Evolutionary conservation across 2,888 invertebrate species (phyloP).

Genomic region (Sthenelais limicola): DNA sequence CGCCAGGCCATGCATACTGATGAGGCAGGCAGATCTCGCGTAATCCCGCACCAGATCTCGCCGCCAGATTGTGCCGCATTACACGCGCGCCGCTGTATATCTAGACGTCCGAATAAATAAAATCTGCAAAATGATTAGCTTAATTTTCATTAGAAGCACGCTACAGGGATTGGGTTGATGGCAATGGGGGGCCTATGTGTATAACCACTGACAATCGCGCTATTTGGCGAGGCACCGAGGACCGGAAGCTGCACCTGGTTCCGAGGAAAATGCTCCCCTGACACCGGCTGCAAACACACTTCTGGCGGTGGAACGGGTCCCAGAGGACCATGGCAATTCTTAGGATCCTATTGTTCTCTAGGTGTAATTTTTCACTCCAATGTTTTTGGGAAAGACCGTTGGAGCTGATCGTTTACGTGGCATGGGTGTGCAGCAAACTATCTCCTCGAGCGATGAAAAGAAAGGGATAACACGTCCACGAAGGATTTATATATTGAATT

Average conservation of each 20-base stretch:
- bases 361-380: too few species aligned
- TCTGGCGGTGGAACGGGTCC: not conserved
- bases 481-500: too few species aligned
- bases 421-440: too few species aligned
- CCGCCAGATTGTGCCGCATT: conserved; percentile 20
- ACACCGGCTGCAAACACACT: conserved; percentile 2
- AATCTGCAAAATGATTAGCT: conserved; percentile 39
- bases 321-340: too few species aligned
- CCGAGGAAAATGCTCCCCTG: not conserved
- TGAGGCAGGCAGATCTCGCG: conserved; percentile 10
- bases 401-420: too few species aligned
- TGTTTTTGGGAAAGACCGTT: too few species aligned
- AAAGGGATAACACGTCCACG: too few species aligned
- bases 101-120: conserved; percentile 31
- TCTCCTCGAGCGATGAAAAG: too few species aligned
- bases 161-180: conserved; percentile 24
- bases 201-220: not conserved
- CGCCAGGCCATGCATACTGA: conserved; percentile 40
- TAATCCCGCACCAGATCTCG: conserved; percentile 39
- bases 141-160: conserved; percentile 38
- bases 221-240: not conserved
- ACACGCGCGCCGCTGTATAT: conserved; percentile 26
- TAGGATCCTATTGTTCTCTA: too few species aligned
- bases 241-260: not conserved
- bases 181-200: not conserved